Conservation (phyloP, 1,140 invertebrate genomes). For the Halictus rubicundus region DNA sequence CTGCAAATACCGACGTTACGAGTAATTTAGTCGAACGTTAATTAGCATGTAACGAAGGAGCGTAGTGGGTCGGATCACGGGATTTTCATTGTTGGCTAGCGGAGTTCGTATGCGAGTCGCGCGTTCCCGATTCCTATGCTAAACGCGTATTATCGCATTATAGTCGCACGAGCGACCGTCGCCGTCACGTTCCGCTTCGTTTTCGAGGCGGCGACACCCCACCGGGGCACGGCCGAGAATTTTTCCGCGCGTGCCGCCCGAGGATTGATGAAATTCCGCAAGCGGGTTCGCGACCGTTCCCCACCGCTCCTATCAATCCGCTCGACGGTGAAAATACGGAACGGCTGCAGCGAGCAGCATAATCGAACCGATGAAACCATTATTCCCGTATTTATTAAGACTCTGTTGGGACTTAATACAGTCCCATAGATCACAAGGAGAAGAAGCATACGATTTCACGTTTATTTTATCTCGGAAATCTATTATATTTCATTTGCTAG, state of each 20-base stretch:
- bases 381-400: no score
- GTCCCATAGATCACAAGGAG: no score
- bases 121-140: conserved; percentile 57
- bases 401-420: no score
- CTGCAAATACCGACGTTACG: neutral
- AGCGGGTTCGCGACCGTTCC: neutral
- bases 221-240: neutral
- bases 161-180: conserved; percentile 20
- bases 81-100: conserved; percentile 28
- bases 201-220: conserved; percentile 23
- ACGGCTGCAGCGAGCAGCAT: no score
- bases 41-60: conserved; percentile 1
- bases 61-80: neutral
- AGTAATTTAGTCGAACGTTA: neutral
- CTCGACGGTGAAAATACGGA: no score
- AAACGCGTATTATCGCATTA: conserved; percentile 52
- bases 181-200: conserved; percentile 24
- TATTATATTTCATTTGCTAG: no score
- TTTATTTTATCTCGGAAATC: no score
- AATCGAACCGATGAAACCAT: no score
- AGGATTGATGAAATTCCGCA: neutral
- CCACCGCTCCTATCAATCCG: no score
- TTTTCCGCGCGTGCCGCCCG: neutral
- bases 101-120: conserved; percentile 42
- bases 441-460: no score